phyloP scores from a whole-genome alignment of 2,888 invertebrate genomes.

The Tricholauxania praeusta region DNA sequence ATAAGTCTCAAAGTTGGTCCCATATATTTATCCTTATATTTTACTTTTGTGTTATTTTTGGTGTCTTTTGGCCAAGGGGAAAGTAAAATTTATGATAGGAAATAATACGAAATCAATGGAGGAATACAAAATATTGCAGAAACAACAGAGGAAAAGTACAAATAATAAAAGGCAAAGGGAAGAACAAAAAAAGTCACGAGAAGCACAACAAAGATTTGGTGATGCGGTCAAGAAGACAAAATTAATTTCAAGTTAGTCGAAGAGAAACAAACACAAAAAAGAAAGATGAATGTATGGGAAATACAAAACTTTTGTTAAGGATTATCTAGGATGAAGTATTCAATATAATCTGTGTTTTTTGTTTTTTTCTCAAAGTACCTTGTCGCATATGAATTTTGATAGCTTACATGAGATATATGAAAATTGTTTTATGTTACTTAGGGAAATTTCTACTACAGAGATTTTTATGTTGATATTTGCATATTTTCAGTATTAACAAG shows the following conservation, averaged over 20 bases:
- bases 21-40: not conserved
- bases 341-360: conserved; percentile 12
- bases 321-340: conserved; percentile 16
- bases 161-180: not conserved
- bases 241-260: conserved; percentile 1
- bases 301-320: conserved; percentile 13
- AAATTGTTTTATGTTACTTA: too few relatives aligned
- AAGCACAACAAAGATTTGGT: conserved; percentile 10
- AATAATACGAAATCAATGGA: conserved; percentile 27
- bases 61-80: not conserved
- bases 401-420: too few relatives aligned
- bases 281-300: not conserved
- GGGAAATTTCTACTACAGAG: too few relatives aligned
- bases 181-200: too few relatives aligned
- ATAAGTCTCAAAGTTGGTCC: conserved; percentile 17
- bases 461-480: too few relatives aligned
- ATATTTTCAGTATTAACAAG: too few relatives aligned
- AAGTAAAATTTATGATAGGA: conserved; percentile 22
- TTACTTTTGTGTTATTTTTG: conserved; percentile 20
- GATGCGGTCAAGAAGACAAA: conserved; percentile 25
- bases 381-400: too few relatives aligned
- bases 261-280: not conserved
- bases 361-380: too few relatives aligned
- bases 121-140: conserved; percentile 1
- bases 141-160: not conserved